Conservation (phyloP, 2,888 invertebrate genomes). For the Sinhomidia bicolor region DNA sequence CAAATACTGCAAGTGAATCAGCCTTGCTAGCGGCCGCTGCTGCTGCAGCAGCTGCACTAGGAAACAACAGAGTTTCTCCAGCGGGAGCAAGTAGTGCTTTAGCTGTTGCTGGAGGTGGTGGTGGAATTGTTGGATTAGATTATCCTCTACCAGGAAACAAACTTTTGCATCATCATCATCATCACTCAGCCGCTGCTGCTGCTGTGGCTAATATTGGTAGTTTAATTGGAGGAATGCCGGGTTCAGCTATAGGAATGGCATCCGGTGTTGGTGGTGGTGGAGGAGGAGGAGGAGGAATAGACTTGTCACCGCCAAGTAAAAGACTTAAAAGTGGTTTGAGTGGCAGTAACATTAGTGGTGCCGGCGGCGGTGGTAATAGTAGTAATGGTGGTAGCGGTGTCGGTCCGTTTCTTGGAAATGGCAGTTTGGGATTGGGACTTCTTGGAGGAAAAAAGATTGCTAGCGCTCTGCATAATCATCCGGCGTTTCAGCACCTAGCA, state of each 20-base stretch:
- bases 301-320: slow-evolving; percentile 76
- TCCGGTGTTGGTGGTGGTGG: not conserved
- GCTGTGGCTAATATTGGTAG: slow-evolving; percentile 59
- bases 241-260: slow-evolving; percentile 47
- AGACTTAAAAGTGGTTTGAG: slow-evolving; percentile 71
- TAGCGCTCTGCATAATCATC: slow-evolving; percentile 21
- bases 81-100: not conserved
- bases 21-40: slow-evolving; percentile 66
- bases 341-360: slow-evolving; percentile 39
- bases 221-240: slow-evolving; percentile 47
- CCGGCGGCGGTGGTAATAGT: slow-evolving; percentile 3
- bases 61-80: slow-evolving; percentile 20
- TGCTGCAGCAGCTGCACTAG: slow-evolving; percentile 63
- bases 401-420: slow-evolving; percentile 14
- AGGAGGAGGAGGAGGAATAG: slow-evolving; percentile 72
- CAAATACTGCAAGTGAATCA: slow-evolving; percentile 47
- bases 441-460: slow-evolving; percentile 11
- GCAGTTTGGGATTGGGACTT: slow-evolving; percentile 33
- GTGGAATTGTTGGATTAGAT: slow-evolving; percentile 71
- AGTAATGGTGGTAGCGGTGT: not conserved
- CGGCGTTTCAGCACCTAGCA: slow-evolving; percentile 23
- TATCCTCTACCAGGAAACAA: slow-evolving; percentile 68
- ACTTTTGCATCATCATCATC: slow-evolving; percentile 53
- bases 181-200: not conserved
- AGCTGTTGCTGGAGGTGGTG: not conserved